Base-by-base conservation (phyloP, 2,113 vertebrate species). In the Indicator maculatus region DNA sequence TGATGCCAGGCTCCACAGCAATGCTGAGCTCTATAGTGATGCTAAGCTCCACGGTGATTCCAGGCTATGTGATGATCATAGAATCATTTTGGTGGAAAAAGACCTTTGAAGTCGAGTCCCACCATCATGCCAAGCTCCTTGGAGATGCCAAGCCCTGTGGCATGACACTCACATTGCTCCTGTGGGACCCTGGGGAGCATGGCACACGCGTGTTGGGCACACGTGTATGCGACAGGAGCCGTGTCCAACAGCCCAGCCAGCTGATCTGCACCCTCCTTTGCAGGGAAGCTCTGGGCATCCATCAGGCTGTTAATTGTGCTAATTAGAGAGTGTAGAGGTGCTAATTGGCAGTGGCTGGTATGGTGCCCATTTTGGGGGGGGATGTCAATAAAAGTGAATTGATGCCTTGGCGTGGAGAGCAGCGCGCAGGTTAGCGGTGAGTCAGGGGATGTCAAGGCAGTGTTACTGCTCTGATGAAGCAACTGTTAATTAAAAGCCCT, bases 321-420 rank as follows among this genome's bases (percentile, higher is more conserved):
- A 99, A 99, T 99, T 99, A 98, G 98, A 98, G 98, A 98, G 98
- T 96, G 97, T 89, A 93, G 98, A 98, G 98, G 98, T 98, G 98
- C 98, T 99, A 99, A 99, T 99, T 98, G 98, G 98, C 98, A 98
- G 98, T 72, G 87, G 69, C 95, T 75, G 97, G 97, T 97, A 95
- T 97, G 38, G 63, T 83, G 97, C 83, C 95, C 97, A 97, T 97
- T 97, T 97, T 91, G 95, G 95, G 96, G 94, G 91, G 94, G 96
- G 93, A 76, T 84, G 97, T 98, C 98, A 97, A 97, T 98, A 97
- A 98, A 97, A 75, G 89, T 86, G 97, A 96, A 98, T 98, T 97
- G 98, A 98, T 98, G 97, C 52, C 97, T 88, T 95, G 97, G 97
- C 92, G 39, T 61, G 95, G 95, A 70, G 12, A 16, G 86, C 95